Evolutionary conservation across 1,140 invertebrate genomes (phyloP).

Genomic region (Muscidifurax raptorellus): DNA sequence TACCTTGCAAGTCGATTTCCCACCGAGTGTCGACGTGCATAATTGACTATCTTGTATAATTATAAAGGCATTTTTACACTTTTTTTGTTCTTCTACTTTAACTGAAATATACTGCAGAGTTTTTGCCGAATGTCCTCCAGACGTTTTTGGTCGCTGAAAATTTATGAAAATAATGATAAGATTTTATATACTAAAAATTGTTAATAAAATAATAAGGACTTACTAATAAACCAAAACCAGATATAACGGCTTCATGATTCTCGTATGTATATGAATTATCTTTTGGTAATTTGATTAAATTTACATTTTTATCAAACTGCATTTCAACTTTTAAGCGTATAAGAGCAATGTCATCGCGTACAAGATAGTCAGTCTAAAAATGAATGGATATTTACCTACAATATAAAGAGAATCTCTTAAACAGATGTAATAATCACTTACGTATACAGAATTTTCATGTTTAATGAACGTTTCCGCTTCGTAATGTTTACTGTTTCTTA

Average conservation of each 20-base stretch:
- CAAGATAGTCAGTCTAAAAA: not conserved
- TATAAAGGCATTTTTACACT: not conserved
- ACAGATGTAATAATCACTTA: not conserved
- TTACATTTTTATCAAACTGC: not conserved
- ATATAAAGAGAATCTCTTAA: not conserved
- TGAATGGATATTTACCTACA: not conserved
- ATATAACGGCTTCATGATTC: not conserved
- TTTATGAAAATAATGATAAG: not conserved
- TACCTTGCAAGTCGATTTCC: not conserved
- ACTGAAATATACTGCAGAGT: not conserved
- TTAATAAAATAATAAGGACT: not conserved
- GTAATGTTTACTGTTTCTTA: not conserved
- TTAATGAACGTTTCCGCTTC: not conserved
- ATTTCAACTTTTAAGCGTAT: not conserved
- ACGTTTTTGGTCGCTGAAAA: not conserved
- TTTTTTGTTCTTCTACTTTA: not conserved
- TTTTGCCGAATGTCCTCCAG: not conserved
- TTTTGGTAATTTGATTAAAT: not conserved
- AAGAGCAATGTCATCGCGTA: constrained; percentile 8
- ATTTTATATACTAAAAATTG: no score
- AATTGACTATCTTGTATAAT: not conserved
- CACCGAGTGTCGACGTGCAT: not conserved
- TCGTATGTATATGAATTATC: not conserved
- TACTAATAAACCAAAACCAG: not conserved
- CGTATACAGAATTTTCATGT: not conserved